Base-by-base conservation (phyloP, 2,888 invertebrate species). In the Scaptomyza tumidula region DNA sequence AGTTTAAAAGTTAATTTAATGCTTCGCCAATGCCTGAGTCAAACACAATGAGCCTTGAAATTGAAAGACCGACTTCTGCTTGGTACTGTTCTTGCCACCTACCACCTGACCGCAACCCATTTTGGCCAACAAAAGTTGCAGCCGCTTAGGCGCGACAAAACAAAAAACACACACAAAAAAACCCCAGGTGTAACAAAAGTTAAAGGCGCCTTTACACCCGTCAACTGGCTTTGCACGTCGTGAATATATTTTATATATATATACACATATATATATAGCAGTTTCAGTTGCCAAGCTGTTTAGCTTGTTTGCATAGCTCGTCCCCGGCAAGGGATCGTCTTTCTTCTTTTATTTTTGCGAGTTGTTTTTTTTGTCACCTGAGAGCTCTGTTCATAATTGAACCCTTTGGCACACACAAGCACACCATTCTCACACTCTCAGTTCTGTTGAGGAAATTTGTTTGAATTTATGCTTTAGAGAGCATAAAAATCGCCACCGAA, bases 1-100 rank as follows among this genome's bases (percentile, higher is more conserved):
- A 73, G 65, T 86, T 82, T 83, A 75, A 85, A 86, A 81, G 82
- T 75, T 79, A 81, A 83, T 86, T 83, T 83, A 78, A 83, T 83
- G 83, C 69, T 78, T 75, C 85, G 56, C 72, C 82, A 75, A 84
- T 73, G 67, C 61, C 60, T 60, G 56, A 72, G 60, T 59, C 49
- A 52, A 35, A 65, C 82, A 83, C 79, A 83, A 85, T 83, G 83
- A 83, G 79, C 87, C 83, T 85, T 83, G 83, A 83, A 83, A 83
- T 84, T 83, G 69, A 63, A 56, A 45, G 41, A 41, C 50, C 58
- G 7, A 43, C 16, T 45, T 13, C 6, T n/a, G 7, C 33, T 6
- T 19, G 10, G 10, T 3, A 11, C 2, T 19, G 24, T 4, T 37
- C 11, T 24, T 50, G n/a, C 62, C 33, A 45, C 31, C 52, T 27